Base-by-base conservation (phyloP, 2,888 invertebrate species). In the Gymnoscelis rufifasciata region DNA sequence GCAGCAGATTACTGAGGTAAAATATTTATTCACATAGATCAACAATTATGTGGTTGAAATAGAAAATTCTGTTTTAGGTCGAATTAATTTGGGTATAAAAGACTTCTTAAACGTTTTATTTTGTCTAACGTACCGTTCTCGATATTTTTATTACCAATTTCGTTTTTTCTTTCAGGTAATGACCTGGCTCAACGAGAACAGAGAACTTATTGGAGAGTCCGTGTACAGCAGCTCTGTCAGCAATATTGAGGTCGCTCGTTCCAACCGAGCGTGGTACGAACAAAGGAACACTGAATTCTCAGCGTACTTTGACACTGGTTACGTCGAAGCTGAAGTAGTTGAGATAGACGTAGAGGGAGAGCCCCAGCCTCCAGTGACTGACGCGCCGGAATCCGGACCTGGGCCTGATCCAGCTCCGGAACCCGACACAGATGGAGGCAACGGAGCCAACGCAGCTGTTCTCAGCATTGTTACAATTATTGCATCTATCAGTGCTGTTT, bases 221-320 rank as follows among this genome's bases (percentile, higher is more conserved):
- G 62, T 74, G 0, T 76, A 78, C 50, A 59, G 60, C n/a, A 66
- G 67, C 1, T 75, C 65, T 0, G 46, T 64, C 0, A 60, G 43
- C 11, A 79, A 75, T 4, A 64, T 78, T 0, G 51, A 51, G 0
- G 52, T 66, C 1, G 60, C 80, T 1, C 68, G 76, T 29, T 11
- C 24, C 1, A 83, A 82, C 51, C 59, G 82, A 0, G 51, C 26
- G 0, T 87, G 84, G 80, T 74, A 78, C 5, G 28, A 35, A 1
- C 15, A 44, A 1, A 74, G 83, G 19, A 47, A 67, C 1, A 11
- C 49, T 0, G 88, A 88, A 44, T 67, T 86, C 26, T 54, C 53
- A 0, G 29, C 35, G 0, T 88, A 68, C 60, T 79, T 86, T 24
- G 77, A 81, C 2, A 64, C 50, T 31, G 86, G 87, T 26, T 88